phyloP scores from a whole-genome alignment of 2,797 vertebrate species.

The Sebastes glaucus region DNA sequence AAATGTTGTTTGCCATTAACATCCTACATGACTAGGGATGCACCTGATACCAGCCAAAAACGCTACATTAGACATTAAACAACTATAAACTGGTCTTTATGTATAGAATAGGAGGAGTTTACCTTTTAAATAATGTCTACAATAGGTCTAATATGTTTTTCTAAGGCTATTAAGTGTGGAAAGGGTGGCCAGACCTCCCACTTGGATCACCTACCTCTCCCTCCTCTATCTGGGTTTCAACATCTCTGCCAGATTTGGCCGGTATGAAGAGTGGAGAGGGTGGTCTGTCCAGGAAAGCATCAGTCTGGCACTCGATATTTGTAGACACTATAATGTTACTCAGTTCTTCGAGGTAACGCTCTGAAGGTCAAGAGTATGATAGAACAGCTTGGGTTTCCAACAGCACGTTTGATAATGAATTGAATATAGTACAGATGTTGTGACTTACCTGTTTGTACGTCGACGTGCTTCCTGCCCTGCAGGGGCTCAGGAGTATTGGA shows the following conservation, averaged over 20 bases:
- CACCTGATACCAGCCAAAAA: not conserved
- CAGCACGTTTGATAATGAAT: not conserved
- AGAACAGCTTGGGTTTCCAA: not conserved
- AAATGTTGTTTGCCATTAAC: too few species aligned
- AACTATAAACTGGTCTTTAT: not conserved
- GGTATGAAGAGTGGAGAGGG: conserved; percentile 91
- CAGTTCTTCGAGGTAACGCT: conserved; percentile 93
- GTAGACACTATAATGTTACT: conserved; percentile 79
- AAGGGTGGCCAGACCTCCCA: not conserved
- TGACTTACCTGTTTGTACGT: conserved; percentile 91
- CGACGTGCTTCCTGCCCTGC: conserved; percentile 84
- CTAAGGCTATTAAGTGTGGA: not conserved
- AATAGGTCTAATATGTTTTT: not conserved
- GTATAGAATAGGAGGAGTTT: not conserved
- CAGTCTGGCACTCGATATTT: conserved; percentile 91
- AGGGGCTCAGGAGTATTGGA: conserved; percentile 82
- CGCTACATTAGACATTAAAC: not conserved
- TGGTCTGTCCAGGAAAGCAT: conserved; percentile 91
- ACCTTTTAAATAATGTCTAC: not conserved
- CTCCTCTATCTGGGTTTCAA: conserved; percentile 90
- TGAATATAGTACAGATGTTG: not conserved
- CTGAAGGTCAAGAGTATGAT: conserved; percentile 67
- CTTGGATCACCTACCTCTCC: conserved; percentile 86
- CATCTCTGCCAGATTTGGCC: conserved; percentile 91
- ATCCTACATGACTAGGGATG: too few species aligned